These are phyloP conservation scores for Acanthopagrus latus DNA, from an alignment of 2,797 vertebrate genomes.

Conservation along the genomic window DNA sequence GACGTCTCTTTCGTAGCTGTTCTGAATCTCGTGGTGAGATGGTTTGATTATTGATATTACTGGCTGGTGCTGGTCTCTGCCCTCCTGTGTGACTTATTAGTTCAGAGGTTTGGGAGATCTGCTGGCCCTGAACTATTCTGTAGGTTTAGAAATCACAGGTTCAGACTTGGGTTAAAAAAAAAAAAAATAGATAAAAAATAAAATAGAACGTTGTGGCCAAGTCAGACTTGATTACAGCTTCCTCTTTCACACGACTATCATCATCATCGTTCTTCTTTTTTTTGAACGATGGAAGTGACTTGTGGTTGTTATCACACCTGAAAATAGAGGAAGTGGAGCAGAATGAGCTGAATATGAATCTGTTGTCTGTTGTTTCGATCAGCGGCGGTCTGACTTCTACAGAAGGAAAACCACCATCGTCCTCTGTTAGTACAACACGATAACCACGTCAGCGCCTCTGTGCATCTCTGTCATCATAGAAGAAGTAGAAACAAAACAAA, in stretches of 20 bases:
- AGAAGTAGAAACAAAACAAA: background rate
- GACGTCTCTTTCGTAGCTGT: background rate
- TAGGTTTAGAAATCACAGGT: background rate
- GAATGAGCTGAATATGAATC: constrained; percentile 9
- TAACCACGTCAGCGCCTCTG: background rate
- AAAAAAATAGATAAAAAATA: background rate
- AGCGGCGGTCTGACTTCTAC: background rate
- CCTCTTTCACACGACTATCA: constrained; percentile 16
- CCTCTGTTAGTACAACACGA: background rate
- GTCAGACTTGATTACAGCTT: constrained; percentile 44
- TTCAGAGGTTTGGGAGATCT: background rate
- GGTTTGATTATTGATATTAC: background rate
- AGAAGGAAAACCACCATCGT: background rate
- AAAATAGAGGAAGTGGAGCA: constrained; percentile 54
- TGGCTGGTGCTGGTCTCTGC: background rate
- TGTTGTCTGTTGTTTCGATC: background rate
- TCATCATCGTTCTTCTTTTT: background rate
- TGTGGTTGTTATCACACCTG: constrained; percentile 41
- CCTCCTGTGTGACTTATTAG: background rate
- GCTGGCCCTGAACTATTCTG: background rate
- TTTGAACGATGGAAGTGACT: constrained; percentile 1
- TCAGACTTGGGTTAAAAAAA: background rate
- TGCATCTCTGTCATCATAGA: background rate
- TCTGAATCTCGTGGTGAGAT: no score
- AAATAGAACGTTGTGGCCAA: background rate